Evolutionary conservation across 2,113 vertebrate genomes (phyloP), one percentile per base, ranked within the genome.

Genomic region (Pelmatolapia mariae): DNA sequence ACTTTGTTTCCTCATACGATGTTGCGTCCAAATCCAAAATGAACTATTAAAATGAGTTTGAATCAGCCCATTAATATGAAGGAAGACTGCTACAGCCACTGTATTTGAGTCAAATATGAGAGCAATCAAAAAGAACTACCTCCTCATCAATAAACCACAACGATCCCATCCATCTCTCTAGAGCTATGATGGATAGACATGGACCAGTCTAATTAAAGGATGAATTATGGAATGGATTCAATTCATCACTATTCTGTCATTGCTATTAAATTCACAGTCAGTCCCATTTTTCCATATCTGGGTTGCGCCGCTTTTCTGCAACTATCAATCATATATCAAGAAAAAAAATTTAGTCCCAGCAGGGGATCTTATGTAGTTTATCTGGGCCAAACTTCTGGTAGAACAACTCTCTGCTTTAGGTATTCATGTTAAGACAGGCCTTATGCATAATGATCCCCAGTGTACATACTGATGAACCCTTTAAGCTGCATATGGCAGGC

Each of bases 61-160:
- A 87, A 76, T 81, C 82, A 68, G 22, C 15, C 38, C 78, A 90
- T 95, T 92, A 88, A 91, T 89, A 66, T 79, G 57, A 81, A 68
- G 78, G 84, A 4, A 53, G 87, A 82, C 83, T 79, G 73, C 83
- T 90, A 82, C 87, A 82, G 89, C 63, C 63, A 63, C 85, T 89
- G 89, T 89, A 33, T 94, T 94, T 93, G 83, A 95, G 89, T 92
- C 89, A 93, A 94, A 95, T 91, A 92, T 93, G 90, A 87, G 83
- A 89, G 91, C 95, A 95, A 96, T 95, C 93, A 95, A 94, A 95
- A 88, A 90, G 85, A 95, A 95, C 90, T 91, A 94, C 94, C 87
- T 89, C 90, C 92, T 94, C 93, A 95, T 96, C 92, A 95, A 95
- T 96, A 94, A 95, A 91, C 81, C 88, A 92, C 85, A 84, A 88